Evolutionary conservation across 1,140 invertebrate species (phyloP).

Genomic region (Apis cerana): DNA sequence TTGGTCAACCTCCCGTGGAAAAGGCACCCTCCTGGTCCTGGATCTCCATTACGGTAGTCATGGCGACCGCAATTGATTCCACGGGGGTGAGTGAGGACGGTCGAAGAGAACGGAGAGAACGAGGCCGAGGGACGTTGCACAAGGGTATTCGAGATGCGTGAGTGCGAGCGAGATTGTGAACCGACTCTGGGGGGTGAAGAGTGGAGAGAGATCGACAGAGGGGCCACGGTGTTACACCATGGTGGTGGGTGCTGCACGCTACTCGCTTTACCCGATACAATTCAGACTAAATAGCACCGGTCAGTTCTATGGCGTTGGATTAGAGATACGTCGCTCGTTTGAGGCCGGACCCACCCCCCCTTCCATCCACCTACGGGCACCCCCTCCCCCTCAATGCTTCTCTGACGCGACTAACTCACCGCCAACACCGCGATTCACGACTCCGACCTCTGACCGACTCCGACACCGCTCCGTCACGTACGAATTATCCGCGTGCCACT

Average conservation of each 20-base stretch:
- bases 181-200: constrained; percentile 18
- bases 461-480: constrained; percentile 59
- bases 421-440: constrained; percentile 48
- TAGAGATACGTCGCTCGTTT: constrained; percentile 78
- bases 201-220: constrained; percentile 61
- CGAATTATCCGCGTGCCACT: constrained; percentile 70
- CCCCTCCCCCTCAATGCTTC: constrained; percentile 13
- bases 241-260: constrained; percentile 70
- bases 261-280: constrained; percentile 77
- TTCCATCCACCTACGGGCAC: background rate
- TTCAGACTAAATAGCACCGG: constrained; percentile 77
- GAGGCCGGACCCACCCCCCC: constrained; percentile 64
- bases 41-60: constrained; percentile 80
- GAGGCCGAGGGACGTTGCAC: constrained; percentile 53
- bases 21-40: constrained; percentile 76
- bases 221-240: constrained; percentile 70
- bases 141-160: constrained; percentile 55
- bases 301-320: constrained; percentile 77
- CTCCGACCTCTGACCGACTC: constrained; percentile 45
- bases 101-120: constrained; percentile 61
- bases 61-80: constrained; percentile 80
- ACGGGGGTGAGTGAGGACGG: constrained; percentile 64
- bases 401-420: constrained; percentile 58
- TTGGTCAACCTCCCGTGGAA: constrained; percentile 78
- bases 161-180: constrained; percentile 31